Evolutionary conservation across 2,797 vertebrate genomes (phyloP), one percentile per base, ranked within the genome.

Genomic region (Pipistrellus nathusii): DNA sequence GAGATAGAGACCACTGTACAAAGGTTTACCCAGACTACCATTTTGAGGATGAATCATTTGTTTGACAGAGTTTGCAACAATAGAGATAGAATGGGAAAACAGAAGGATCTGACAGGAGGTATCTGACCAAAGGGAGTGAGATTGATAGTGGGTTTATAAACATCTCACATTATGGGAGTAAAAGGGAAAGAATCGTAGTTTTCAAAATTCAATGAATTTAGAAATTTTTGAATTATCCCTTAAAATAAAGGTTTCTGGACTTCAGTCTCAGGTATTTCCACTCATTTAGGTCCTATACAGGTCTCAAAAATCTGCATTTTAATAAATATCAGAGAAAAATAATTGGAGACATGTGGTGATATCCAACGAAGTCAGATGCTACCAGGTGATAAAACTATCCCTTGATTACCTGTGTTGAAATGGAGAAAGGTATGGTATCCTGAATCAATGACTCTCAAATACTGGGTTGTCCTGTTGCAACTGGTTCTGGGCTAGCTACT

Each of bases 131-230:
- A 69, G 57, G 21, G 72, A 71, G n/a, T 75, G 30, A 95, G 44
- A 66, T 13, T 69, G 4, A 62, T 17, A 17, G 27, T 46, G 6
- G 17, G 2, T 48, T 3, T 59, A 23, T 30, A 44, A 55, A 66
- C 5, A 62, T 3, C 30, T 64, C 14, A 3, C 2, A n/a, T 51
- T 62, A 32, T 10, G 15, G 20, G 5, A 46, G 44, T 69, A 85
- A 55, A 85, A 9, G 10, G 18, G 18, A 83, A 92, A 66, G 8
- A 75, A 32, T 8, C 6, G 1, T 44, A n/a, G 12, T 55, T 82
- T 92, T 64, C 46, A 88, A 94, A 55, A 18, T 59, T 93, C 38
- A 44, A 6, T 84, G 17, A 85, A 75, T 7, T 78, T 83, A 90
- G 44, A 25, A 90, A 90, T 44, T 71, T 77, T 77, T 62, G 23